A percentile compares a stretch with the other conserved stretches of the same genome.
These are phyloP conservation scores for Pachypanchax playfairii DNA, from an alignment of 2,113 vertebrate genomes.

Conservation along the genomic window DNA sequence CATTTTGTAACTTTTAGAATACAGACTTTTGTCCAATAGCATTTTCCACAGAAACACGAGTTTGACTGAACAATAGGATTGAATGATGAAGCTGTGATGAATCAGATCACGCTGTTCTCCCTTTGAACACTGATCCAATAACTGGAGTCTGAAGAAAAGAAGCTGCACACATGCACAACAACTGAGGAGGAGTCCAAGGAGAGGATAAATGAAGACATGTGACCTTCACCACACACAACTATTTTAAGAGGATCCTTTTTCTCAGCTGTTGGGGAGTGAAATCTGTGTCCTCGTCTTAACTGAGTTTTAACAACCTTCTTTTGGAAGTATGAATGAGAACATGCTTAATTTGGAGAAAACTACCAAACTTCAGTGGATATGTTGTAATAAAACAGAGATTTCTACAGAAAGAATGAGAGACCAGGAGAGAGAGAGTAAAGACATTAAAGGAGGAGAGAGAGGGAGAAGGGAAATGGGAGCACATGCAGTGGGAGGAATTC, in stretches of 20 bases:
- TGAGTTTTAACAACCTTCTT: neutral
- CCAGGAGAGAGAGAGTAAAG: neutral
- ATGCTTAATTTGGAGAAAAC: neutral
- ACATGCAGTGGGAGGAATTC: constrained; percentile 45
- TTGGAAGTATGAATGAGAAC: neutral
- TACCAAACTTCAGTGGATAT: constrained; percentile 1
- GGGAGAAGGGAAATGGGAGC: neutral
- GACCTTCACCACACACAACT: constrained; percentile 68
- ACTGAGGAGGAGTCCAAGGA: constrained; percentile 50
- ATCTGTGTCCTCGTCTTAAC: neutral
- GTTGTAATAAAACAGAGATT: neutral
- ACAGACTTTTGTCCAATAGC: too few relatives aligned
- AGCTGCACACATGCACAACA: constrained; percentile 13
- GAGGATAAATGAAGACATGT: constrained; percentile 77
- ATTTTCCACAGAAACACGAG: too few relatives aligned
- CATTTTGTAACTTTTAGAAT: too few relatives aligned
- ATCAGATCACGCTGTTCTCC: too few relatives aligned
- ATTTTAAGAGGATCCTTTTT: constrained; percentile 67
- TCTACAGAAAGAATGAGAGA: constrained; percentile 1
- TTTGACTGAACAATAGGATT: too few relatives aligned
- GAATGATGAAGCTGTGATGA: too few relatives aligned
- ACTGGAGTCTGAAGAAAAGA: neutral
- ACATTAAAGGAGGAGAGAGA: constrained; percentile 3
- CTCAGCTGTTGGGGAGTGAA: constrained; percentile 14
- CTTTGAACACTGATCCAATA: constrained; percentile 16